Percentiles rank a stretch among this genome's conserved stretches.
Conservation (phyloP, 2,888 invertebrate species). For the Phyllotreta striolata region DNA sequence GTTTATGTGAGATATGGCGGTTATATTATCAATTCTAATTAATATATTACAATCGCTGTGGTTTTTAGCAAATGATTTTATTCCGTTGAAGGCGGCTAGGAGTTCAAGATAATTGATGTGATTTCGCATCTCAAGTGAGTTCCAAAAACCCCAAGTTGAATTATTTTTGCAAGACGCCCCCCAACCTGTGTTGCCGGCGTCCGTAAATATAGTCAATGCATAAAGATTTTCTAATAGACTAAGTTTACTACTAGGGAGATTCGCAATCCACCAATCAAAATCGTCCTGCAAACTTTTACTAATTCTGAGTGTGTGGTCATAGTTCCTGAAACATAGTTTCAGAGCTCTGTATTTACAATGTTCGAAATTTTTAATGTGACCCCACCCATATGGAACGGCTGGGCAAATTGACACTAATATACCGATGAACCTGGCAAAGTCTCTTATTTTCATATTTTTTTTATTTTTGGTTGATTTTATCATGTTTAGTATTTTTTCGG, state of each 20-base stretch:
- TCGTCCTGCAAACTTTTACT: too few relatives aligned
- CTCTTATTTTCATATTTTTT: constrained; percentile 37
- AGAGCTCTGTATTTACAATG: constrained; percentile 27
- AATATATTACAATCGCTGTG: background rate
- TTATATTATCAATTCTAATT: background rate
- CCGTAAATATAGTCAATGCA: too few relatives aligned
- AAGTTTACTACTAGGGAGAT: too few relatives aligned
- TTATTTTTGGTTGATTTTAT: constrained; percentile 11
- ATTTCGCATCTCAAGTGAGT: too few relatives aligned
- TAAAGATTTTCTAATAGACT: too few relatives aligned
- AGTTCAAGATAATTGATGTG: background rate
- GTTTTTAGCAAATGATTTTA: background rate
- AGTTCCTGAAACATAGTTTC: too few relatives aligned
- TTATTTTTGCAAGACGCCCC: too few relatives aligned
- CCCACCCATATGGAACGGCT: constrained; percentile 43
- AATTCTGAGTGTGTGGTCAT: too few relatives aligned
- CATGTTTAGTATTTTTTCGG: background rate
- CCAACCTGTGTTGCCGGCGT: too few relatives aligned
- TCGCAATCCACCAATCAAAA: too few relatives aligned
- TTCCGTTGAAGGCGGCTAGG: background rate
- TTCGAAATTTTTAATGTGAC: too few relatives aligned
- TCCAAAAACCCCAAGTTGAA: background rate
- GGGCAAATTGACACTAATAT: constrained; percentile 28
- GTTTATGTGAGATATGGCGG: constrained; percentile 7
- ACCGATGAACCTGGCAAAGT: constrained; percentile 38